Evolutionary conservation across 2,113 vertebrate species (phyloP), one percentile per base, ranked within the genome.

Genomic region (Mobula hypostoma): DNA sequence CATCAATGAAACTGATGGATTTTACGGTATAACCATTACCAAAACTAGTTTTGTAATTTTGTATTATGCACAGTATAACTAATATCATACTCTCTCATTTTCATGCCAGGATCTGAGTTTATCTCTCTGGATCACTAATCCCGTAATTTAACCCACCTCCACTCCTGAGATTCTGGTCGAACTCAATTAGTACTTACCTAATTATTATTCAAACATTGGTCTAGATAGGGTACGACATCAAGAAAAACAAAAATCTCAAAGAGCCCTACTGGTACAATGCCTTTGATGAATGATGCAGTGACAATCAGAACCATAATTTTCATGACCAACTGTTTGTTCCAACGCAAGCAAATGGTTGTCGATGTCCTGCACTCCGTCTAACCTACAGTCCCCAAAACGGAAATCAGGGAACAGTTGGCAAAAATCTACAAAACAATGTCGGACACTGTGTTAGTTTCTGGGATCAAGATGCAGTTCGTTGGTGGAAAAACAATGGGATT

Each of bases 401-500:
- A 99, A 97, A 99, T 99, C 96, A 97, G 98, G 95, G 99, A 99
- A 95, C 99, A 99, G 95, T 97, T 99, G 94, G 98, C 98, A 94
- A 99, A 99, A 95, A 99, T 99, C 98, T 99, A 99, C 97, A 99
- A 99, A 96, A 99, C 99, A 7, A 99, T 98, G 19, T 98, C 98
- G 80, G 99, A 99, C 94, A 98, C 99, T 1, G 99, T 99, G 95
- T 99, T 99, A 94, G 98, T 98, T 27, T 99, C 99, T 88, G 99
- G 99, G 96, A 99, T 99, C 97, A 98, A 98, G 96, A 99, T 98
- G 94, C 98, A 99, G 95, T 99, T 99, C 17, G 98, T 98, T 95
- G 99, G 98, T 94, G 99, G 98, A 95, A 99, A 99, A 95, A 99
- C 99, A 66, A 99, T 98, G 0, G 99, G 99, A 94, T 99, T 99